phyloP scores from a whole-genome alignment of 2,888 invertebrate genomes.

The Scaeva pyrastri region DNA sequence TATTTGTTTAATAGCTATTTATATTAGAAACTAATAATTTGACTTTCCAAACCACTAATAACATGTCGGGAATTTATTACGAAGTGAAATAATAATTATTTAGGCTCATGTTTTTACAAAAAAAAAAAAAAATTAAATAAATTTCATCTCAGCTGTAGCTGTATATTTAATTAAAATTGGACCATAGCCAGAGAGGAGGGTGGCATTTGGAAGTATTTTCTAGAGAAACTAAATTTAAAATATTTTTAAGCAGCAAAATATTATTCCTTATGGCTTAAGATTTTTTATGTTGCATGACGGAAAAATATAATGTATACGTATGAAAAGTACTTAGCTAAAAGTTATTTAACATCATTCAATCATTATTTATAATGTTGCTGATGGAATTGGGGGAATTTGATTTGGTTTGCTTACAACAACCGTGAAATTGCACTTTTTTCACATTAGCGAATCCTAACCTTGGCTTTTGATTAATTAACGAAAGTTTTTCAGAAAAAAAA shows the following conservation, averaged over 20 bases:
- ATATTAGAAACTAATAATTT: constrained; percentile 8
- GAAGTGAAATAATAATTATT: constrained; percentile 37
- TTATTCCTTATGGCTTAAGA: constrained; percentile 2
- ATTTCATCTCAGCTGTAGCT: constrained; percentile 25
- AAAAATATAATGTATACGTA: constrained; percentile 9
- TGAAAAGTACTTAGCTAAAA: no score
- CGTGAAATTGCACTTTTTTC: not conserved
- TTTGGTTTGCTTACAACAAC: not conserved
- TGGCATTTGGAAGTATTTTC: constrained; percentile 45
- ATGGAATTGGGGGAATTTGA: not conserved
- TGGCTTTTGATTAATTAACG: not conserved
- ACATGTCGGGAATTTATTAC: constrained; percentile 56
- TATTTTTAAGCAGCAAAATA: constrained; percentile 15
- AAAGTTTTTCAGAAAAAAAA: not conserved
- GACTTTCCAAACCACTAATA: constrained; percentile 35
- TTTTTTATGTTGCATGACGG: constrained; percentile 19
- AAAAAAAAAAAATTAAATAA: constrained; percentile 9
- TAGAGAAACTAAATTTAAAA: not conserved
- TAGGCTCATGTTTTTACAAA: not conserved
- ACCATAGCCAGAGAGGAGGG: constrained; percentile 41
- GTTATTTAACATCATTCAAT: not conserved
- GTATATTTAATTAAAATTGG: constrained; percentile 63
- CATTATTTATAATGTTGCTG: not conserved
- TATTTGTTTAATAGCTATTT: constrained; percentile 7
- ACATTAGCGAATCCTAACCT: not conserved